phyloP scores from a whole-genome alignment of 1,140 invertebrate genomes.

The Notospermus geniculatus region DNA sequence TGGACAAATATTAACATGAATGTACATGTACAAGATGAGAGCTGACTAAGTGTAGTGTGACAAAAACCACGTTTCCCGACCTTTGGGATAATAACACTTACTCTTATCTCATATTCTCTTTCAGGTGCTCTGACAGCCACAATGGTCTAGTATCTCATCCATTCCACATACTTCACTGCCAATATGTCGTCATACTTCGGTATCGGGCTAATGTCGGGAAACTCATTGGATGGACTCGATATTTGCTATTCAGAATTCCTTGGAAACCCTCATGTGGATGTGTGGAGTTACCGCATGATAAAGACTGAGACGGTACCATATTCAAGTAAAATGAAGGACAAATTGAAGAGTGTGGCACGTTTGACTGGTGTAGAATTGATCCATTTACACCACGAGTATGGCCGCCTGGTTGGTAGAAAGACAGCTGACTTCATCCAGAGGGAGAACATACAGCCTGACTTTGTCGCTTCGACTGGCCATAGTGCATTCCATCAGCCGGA shows the following conservation, averaged over 20 bases:
- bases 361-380: conserved; percentile 37
- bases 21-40: too few relatives aligned
- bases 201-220: conserved; percentile 48
- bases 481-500: conserved; percentile 48
- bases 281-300: conserved; percentile 45
- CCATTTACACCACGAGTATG: conserved; percentile 41
- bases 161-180: neutral
- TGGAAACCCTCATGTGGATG: conserved; percentile 35
- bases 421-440: conserved; percentile 34
- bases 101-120: too few relatives aligned
- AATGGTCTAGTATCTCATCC: too few relatives aligned
- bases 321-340: conserved; percentile 27
- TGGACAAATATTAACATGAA: too few relatives aligned
- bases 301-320: conserved; percentile 35
- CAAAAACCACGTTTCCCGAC: too few relatives aligned
- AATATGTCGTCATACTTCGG: conserved; percentile 39
- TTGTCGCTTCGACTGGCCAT: conserved; percentile 47
- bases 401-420: conserved; percentile 34
- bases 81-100: too few relatives aligned
- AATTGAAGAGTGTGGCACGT: conserved; percentile 26
- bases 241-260: conserved; percentile 45
- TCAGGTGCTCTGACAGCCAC: too few relatives aligned
- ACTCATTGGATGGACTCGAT: conserved; percentile 49
- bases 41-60: too few relatives aligned
- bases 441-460: conserved; percentile 26